phyloP scores from a whole-genome alignment of 2,113 vertebrate species.

The Lycaon pictus region DNA sequence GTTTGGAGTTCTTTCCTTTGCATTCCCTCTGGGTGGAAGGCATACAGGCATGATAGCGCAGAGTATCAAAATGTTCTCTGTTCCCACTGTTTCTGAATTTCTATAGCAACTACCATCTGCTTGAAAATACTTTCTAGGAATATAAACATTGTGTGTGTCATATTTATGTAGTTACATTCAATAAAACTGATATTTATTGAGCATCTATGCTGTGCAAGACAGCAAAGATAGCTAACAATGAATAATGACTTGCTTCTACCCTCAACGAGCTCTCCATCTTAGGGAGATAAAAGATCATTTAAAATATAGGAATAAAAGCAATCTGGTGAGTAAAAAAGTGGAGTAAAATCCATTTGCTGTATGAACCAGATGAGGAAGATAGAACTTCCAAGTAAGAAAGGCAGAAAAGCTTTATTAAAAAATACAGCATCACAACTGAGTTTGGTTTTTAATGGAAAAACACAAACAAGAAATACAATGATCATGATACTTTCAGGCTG shows the following conservation, averaged over 20 bases:
- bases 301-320: background rate
- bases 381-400: background rate
- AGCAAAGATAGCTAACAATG: background rate
- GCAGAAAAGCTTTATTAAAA: constrained; percentile 2
- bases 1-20: background rate
- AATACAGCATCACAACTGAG: background rate
- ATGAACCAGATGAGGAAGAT: background rate
- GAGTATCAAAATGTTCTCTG: background rate
- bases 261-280: background rate
- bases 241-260: background rate
- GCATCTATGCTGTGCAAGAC: background rate
- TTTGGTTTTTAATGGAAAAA: background rate
- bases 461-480: background rate
- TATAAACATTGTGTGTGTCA: background rate
- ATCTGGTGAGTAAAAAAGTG: background rate
- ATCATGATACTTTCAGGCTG: background rate
- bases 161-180: background rate
- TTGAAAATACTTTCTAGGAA: background rate
- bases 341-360: background rate
- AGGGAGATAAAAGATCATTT: background rate
- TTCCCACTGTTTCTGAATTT: background rate
- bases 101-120: background rate
- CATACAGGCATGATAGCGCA: accelerated
- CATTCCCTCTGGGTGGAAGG: background rate
- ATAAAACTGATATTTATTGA: background rate